Evolutionary conservation across 2,113 vertebrate species (phyloP).

Genomic region (Prunella fulvescens): DNA sequence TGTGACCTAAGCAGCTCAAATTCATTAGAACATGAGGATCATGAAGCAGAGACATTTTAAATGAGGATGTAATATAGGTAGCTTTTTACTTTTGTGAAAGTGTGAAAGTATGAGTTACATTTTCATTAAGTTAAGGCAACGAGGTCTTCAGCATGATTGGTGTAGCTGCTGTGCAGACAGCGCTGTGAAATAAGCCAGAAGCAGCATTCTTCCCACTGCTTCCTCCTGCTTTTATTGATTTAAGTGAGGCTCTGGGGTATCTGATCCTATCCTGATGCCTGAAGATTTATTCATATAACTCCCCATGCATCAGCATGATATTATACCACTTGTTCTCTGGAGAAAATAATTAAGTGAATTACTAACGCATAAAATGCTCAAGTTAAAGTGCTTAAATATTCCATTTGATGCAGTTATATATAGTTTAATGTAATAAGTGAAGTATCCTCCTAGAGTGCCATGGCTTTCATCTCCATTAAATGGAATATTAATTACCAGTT

Average conservation of each 20-base stretch:
- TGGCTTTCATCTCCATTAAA: slow-evolving; percentile 22
- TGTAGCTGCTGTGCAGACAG: background rate
- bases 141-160: background rate
- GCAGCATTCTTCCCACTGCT: background rate
- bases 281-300: slow-evolving; percentile 54
- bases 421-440: slow-evolving; percentile 46
- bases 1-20: background rate
- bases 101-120: background rate
- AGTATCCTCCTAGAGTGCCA: background rate
- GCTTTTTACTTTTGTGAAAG: background rate
- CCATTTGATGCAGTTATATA: slow-evolving; percentile 67
- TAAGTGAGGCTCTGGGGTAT: background rate
- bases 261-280: slow-evolving; percentile 31
- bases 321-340: slow-evolving; percentile 38
- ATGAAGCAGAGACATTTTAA: background rate
- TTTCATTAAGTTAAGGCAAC: background rate
- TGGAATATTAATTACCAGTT: slow-evolving; percentile 3
- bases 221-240: slow-evolving; percentile 19
- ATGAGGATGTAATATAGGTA: background rate
- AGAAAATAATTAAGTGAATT: slow-evolving; percentile 69
- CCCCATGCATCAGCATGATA: slow-evolving; percentile 52
- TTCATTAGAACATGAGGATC: background rate
- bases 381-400: slow-evolving; percentile 71
- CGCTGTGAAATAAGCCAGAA: background rate
- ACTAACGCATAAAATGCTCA: slow-evolving; percentile 65